These are phyloP conservation scores for Cyrtodaria siliqua DNA, from an alignment of 2,888 invertebrate species.

Conservation along the genomic window DNA sequence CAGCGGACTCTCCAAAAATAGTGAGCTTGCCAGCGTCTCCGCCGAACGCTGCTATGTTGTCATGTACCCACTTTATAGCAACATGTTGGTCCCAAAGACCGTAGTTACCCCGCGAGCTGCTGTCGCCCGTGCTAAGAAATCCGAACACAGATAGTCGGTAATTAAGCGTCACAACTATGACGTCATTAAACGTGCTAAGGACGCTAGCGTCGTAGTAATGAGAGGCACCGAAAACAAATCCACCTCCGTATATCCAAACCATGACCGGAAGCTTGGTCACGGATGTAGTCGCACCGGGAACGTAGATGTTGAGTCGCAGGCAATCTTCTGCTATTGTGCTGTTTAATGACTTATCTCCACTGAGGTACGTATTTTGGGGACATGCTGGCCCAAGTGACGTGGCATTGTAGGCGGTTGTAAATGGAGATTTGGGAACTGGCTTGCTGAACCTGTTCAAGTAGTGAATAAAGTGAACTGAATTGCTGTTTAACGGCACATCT, in stretches of 20 bases:
- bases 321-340: conserved; percentile 97
- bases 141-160: conserved; percentile 96
- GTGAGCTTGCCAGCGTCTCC: conserved; percentile 73
- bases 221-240: conserved; percentile 96
- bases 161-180: conserved; percentile 97
- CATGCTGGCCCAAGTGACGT: too few relatives aligned
- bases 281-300: conserved; percentile 88
- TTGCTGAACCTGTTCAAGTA: too few relatives aligned
- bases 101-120: conserved; percentile 89
- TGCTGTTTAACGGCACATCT: too few relatives aligned
- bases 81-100: conserved; percentile 97
- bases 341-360: too few relatives aligned
- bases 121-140: conserved; percentile 92
- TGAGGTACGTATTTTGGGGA: too few relatives aligned
- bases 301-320: conserved; percentile 97
- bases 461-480: too few relatives aligned
- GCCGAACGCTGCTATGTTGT: conserved; percentile 89
- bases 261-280: conserved; percentile 89
- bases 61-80: conserved; percentile 96
- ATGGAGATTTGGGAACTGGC: too few relatives aligned
- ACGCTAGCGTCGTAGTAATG: conserved; percentile 86
- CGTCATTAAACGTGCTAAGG: too few relatives aligned
- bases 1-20: conserved; percentile 78
- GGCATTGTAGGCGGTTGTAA: too few relatives aligned
- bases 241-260: conserved; percentile 97